Evolutionary conservation across 92 coral and sea anemone genomes (phyloP).

Genomic region (Porites lobata): DNA sequence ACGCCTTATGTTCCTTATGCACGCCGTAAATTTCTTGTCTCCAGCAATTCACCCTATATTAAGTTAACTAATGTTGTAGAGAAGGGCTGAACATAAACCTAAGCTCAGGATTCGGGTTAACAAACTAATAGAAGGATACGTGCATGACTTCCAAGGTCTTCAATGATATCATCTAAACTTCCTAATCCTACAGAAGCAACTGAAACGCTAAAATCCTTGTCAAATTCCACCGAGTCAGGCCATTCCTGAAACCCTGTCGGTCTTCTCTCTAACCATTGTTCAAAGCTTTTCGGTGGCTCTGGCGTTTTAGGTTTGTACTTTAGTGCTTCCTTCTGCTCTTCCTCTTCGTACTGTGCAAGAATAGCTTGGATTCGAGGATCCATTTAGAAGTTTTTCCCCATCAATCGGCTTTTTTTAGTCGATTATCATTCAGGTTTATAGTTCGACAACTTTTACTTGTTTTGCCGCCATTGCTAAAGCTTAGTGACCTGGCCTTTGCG

Average conservation of each 20-base stretch:
- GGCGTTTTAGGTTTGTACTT: conserved; percentile 53
- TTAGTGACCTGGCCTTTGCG: too few species aligned
- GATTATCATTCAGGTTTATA: too few species aligned
- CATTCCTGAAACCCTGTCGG: conserved; percentile 68
- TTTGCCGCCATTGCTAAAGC: background rate
- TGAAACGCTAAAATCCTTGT: conserved; percentile 67
- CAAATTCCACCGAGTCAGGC: conserved; percentile 79
- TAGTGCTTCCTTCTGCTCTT: conserved; percentile 61
- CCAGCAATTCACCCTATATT: too few species aligned
- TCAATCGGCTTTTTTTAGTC: background rate
- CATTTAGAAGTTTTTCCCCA: conserved; percentile 35
- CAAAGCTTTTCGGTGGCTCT: conserved; percentile 77
- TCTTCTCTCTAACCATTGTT: conserved; percentile 79
- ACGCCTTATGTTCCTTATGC: too few species aligned
- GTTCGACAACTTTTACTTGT: background rate
- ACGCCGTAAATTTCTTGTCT: too few species aligned
- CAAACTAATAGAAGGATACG: conserved; percentile 75
- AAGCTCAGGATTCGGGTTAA: too few species aligned
- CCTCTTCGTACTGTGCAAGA: conserved; percentile 75
- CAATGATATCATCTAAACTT: conserved; percentile 89
- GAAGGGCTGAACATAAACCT: too few species aligned
- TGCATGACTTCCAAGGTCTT: conserved; percentile 80
- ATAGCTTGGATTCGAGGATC: conserved; percentile 87
- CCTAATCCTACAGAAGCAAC: conserved; percentile 91
- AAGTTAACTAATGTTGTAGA: too few species aligned